Base-by-base conservation (phyloP, 2,113 vertebrate species). In the Sphyrna mokarran region DNA sequence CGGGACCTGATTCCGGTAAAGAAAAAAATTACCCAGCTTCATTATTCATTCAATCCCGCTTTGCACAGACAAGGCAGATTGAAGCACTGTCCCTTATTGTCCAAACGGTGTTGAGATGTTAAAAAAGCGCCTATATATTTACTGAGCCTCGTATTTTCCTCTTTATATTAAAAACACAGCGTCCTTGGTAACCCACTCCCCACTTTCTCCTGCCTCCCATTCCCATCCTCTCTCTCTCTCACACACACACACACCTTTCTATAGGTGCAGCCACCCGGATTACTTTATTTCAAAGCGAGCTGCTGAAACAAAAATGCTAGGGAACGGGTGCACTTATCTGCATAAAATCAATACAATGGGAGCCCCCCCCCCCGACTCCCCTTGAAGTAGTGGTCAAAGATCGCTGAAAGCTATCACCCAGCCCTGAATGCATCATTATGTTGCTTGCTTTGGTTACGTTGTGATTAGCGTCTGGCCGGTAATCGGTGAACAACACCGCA, bases 401-500 rank as follows among this genome's bases (percentile, higher is more conserved):
- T 14, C 43, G 76, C 58, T 63, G 22, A 95, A 58, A 63, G 63
- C 18, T 29, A 91, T 63, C 87, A 91, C 16, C 58, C 89, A 66
- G 40, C 22, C n/a, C 29, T 90, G 80, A 61, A 95, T 69, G 87
- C 61, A 69, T 68, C 18, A 40, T 87, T 48, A 40, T 95, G 48
- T 80, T 78, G 72, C 70, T 48, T 86, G 61, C 7, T 86, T 72
- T 87, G 78, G 80, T 26, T 66, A 16, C 33, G 95, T 66, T 70
- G 93, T 43, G 61, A 69, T 40, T 69, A 26, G 91, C 40, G 40
- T 66, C 63, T 68, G 91, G 20, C 40, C n/a, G 20, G 66, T 48
- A 48, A 72, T 33, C 94, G 40, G 68, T 95, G 68, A 76, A 95
- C 72, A 95, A 72, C 48, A 76, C 94, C 37, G 94, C 94, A 95